These are phyloP conservation scores for Chionomys nivalis DNA, from an alignment of 2,113 vertebrate species.

Conservation along the genomic window DNA sequence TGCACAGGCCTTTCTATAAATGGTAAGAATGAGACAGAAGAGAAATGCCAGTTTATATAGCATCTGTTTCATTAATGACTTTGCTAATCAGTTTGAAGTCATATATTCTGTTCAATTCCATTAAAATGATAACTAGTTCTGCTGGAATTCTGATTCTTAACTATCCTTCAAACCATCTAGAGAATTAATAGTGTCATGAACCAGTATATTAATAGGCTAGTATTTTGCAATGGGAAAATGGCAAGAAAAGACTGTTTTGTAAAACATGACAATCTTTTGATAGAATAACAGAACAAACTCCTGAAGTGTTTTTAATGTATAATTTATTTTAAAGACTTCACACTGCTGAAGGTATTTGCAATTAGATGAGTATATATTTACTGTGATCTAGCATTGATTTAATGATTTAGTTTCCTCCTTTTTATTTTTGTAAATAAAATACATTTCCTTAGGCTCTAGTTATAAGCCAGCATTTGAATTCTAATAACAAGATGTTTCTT, in stretches of 20 bases:
- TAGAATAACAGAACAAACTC: background rate
- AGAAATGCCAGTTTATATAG: slow-evolving; percentile 27
- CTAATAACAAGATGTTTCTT: slow-evolving; percentile 47
- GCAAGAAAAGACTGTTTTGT: background rate
- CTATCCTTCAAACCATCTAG: background rate
- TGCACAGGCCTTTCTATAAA: background rate
- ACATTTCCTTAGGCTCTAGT: slow-evolving; percentile 46
- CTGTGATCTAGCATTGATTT: background rate
- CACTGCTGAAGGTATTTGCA: background rate
- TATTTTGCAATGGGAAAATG: slow-evolving; percentile 9
- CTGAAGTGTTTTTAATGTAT: background rate
- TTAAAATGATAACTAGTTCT: background rate
- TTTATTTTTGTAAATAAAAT: slow-evolving; percentile 50
- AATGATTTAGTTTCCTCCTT: background rate
- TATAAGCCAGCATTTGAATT: slow-evolving; percentile 70
- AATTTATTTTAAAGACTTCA: slow-evolving; percentile 38
- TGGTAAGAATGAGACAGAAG: background rate
- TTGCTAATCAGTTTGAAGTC: background rate
- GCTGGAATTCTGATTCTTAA: slow-evolving; percentile 6
- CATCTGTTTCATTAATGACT: background rate
- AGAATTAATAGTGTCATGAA: background rate
- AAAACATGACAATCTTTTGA: slow-evolving; percentile 40
- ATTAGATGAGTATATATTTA: slow-evolving; percentile 34
- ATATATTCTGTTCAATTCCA: slow-evolving; percentile 35
- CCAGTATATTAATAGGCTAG: slow-evolving; percentile 28